Percentiles rank a stretch among this genome's conserved stretches.
These are phyloP conservation scores for Saxidomus purpurata DNA, from an alignment of 1,140 invertebrate genomes.

Conservation along the genomic window DNA sequence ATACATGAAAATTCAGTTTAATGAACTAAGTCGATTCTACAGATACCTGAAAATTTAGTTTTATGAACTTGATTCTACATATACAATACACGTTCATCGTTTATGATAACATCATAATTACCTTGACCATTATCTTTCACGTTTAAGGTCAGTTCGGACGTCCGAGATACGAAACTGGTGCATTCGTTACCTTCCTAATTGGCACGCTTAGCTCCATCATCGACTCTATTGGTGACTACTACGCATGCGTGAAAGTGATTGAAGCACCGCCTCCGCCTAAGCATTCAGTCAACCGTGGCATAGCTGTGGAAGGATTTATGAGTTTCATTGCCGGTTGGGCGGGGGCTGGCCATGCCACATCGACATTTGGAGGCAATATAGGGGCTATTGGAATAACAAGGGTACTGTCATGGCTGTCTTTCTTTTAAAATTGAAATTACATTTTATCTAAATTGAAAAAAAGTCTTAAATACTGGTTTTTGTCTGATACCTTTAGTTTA, in stretches of 20 bases:
- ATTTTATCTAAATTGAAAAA: too few relatives aligned
- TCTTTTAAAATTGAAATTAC: too few relatives aligned
- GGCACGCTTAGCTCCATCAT: slow-evolving; percentile 79
- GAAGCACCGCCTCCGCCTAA: slow-evolving; percentile 71
- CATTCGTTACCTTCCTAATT: slow-evolving; percentile 76
- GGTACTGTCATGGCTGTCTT: too few relatives aligned
- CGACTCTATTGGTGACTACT: slow-evolving; percentile 85
- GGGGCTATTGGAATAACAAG: slow-evolving; percentile 77
- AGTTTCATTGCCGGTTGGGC: slow-evolving; percentile 93
- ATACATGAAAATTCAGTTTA: too few relatives aligned
- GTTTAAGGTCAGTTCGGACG: slow-evolving; percentile 80
- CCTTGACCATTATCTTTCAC: too few relatives aligned
- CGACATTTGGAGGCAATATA: slow-evolving; percentile 89
- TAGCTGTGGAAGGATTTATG: slow-evolving; percentile 93
- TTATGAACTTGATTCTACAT: too few relatives aligned
- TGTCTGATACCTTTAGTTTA: too few relatives aligned
- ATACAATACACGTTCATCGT: too few relatives aligned
- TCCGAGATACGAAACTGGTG: slow-evolving; percentile 72
- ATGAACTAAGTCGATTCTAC: too few relatives aligned
- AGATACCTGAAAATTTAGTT: too few relatives aligned
- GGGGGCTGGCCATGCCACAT: slow-evolving; percentile 93
- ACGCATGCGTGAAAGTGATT: slow-evolving; percentile 72
- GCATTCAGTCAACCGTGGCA: slow-evolving; percentile 83
- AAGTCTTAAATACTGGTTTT: too few relatives aligned
- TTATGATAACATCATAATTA: too few relatives aligned